Conservation (phyloP, 2,888 invertebrate species). For the Aspidiotus rigidus region DNA sequence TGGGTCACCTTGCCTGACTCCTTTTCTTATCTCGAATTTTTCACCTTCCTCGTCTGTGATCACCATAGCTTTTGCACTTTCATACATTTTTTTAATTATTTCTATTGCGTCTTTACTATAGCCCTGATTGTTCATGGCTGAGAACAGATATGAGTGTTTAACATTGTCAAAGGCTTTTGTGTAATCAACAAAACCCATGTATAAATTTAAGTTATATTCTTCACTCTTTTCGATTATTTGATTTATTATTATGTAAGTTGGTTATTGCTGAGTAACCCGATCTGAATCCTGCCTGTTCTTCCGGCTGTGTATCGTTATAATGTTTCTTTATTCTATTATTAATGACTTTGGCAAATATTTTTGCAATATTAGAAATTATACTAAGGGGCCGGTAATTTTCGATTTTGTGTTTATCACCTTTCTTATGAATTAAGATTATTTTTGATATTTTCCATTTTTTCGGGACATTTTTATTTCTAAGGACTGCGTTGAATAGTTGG, state of each 20-base stretch:
- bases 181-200: too few species aligned
- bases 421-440: neutral
- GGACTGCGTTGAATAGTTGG: neutral
- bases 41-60: neutral
- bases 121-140: too few species aligned
- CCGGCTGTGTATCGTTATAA: too few species aligned
- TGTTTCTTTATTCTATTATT: too few species aligned
- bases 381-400: neutral
- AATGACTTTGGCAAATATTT: too few species aligned
- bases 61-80: neutral
- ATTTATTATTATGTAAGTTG: too few species aligned
- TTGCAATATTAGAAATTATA: neutral
- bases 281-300: too few species aligned
- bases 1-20: constrained; percentile 9
- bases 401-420: neutral
- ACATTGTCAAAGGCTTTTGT: too few species aligned
- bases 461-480: neutral
- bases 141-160: too few species aligned
- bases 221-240: too few species aligned
- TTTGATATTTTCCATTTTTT: neutral
- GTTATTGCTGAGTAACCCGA: too few species aligned
- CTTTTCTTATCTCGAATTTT: constrained; percentile 3
- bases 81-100: constrained; percentile 5
- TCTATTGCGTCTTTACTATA: constrained; percentile 6
- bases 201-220: too few species aligned